Conservation (phyloP, 2,113 vertebrate species). For the Entelurus aequoreus region DNA sequence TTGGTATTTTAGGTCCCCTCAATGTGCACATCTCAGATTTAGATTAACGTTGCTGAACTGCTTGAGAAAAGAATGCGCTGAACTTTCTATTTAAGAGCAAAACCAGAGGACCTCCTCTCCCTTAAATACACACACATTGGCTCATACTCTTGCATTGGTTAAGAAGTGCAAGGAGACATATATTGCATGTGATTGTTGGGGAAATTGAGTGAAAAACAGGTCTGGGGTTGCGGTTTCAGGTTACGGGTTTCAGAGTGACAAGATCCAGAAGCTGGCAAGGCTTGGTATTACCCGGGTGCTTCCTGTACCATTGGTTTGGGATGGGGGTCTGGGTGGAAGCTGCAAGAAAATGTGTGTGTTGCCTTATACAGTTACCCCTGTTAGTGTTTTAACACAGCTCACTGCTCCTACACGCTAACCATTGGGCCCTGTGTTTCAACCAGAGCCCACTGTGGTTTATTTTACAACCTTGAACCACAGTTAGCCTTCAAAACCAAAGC, state of each 20-base stretch:
- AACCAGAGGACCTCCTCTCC: constrained; percentile 31
- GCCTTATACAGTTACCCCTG: constrained; percentile 40
- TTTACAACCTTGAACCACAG: constrained; percentile 70
- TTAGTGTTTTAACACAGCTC: constrained; percentile 30
- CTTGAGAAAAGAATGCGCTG: constrained; percentile 31
- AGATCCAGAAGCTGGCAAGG: constrained; percentile 67
- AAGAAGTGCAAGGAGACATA: constrained; percentile 53
- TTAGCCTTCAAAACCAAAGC: constrained; percentile 54
- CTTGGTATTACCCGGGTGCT: constrained; percentile 57
- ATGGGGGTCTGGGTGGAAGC: constrained; percentile 13
- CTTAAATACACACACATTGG: constrained; percentile 27
- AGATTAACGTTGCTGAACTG: constrained; percentile 39
- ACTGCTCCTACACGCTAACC: constrained; percentile 42
- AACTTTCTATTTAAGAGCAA: constrained; percentile 36
- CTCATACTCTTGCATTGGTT: constrained; percentile 32
- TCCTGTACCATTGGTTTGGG: constrained; percentile 50
- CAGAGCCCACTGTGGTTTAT: constrained; percentile 61
- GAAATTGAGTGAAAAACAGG: constrained; percentile 66
- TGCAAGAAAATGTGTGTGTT: constrained; percentile 32
- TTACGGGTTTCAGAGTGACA: constrained; percentile 63
- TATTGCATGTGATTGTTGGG: constrained; percentile 65
- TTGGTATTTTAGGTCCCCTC: too few relatives aligned
- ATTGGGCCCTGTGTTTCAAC: constrained; percentile 41
- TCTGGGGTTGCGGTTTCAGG: constrained; percentile 58
- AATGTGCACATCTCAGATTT: constrained; percentile 21